phyloP scores from a whole-genome alignment of 2,113 vertebrate species.

The Cyprinus carpio region DNA sequence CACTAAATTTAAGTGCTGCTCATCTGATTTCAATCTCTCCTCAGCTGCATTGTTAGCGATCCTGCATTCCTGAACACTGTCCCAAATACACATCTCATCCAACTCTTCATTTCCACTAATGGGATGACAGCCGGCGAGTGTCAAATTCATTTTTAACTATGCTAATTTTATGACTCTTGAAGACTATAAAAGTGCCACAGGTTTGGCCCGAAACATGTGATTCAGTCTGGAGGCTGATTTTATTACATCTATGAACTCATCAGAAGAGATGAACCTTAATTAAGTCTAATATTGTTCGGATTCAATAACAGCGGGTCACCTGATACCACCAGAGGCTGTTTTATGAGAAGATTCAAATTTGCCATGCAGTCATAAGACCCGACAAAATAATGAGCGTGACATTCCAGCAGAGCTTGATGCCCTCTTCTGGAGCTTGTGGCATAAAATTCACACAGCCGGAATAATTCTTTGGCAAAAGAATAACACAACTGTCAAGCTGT shows the following conservation, averaged over 20 bases:
- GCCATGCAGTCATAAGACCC: slow-evolving; percentile 43
- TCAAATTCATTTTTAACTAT: slow-evolving; percentile 49
- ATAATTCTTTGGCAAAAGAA: neutral
- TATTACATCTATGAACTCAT: slow-evolving; percentile 37
- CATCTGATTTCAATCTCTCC: slow-evolving; percentile 1
- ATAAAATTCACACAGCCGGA: neutral
- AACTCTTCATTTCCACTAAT: slow-evolving; percentile 14
- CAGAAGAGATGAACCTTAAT: slow-evolving; percentile 38
- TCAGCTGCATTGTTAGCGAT: neutral
- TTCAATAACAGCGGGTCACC: slow-evolving; percentile 26
- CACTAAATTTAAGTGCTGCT: neutral
- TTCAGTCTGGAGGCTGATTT: slow-evolving; percentile 34
- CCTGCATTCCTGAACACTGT: slow-evolving; percentile 12
- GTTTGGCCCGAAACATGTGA: slow-evolving; percentile 40
- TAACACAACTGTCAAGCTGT: neutral
- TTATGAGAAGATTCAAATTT: slow-evolving; percentile 20
- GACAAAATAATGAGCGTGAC: slow-evolving; percentile 12
- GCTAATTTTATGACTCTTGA: slow-evolving; percentile 39
- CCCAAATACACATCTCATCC: slow-evolving; percentile 20
- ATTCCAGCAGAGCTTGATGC: slow-evolving; percentile 7
- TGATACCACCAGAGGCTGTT: slow-evolving; percentile 10
- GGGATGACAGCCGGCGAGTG: slow-evolving; percentile 2
- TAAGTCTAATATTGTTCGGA: slow-evolving; percentile 28
- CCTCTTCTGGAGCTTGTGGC: neutral
- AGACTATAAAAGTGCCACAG: slow-evolving; percentile 26